Base-by-base conservation (phyloP, 1,140 invertebrate species). In the Drosophila neocordata region DNA sequence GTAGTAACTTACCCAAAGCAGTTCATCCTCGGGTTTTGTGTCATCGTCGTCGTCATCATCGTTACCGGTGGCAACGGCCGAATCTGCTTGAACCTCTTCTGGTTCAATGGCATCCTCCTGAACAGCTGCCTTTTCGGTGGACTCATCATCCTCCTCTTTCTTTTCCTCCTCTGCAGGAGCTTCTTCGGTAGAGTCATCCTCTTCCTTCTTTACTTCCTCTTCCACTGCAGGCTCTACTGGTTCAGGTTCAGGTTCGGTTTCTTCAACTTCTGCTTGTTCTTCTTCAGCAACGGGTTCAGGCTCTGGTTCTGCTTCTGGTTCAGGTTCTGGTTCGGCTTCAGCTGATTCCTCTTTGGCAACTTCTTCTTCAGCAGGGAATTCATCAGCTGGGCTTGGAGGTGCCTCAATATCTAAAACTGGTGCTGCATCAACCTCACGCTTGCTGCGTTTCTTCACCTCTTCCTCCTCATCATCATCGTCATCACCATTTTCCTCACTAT, bases 1-100 rank as follows among this genome's bases (percentile, higher is more conserved):
- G 4, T 3, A 34, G 4, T 15, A 1, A 66, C 90, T 89, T 91
- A 94, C 94, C 90, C 93, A 91, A 70, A 93, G 92, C 67, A 94
- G 92, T 75, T 94, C 94, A 80, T 95, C 94, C 79, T 95, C 94
- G 6, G 93, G 92, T 37, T 92, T 92, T 15, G 92, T 92, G 80
- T 92, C 92, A 48, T 91, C 83, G 4, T 90, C 88, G 4, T 78
- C 76, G 1, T 75, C 82, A 44, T 89, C 85, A 48, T 63, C 75
- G 20, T 63, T 73, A 15, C 73, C 79, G n/a, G 87, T 70, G 34
- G 41, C 84, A 37, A 68, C 52, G 9, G 62, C 41, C 20, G 56
- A 62, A 18, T 81, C 68, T 1, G 64, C 78, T 13, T 78, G 37
- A 15, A 63, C 51, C 27, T 63, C 73, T 55, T 77, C 73, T 8